These are phyloP conservation scores for Craseonycteris thonglongyai DNA, from an alignment of 2,113 vertebrate genomes.

Conservation along the genomic window DNA sequence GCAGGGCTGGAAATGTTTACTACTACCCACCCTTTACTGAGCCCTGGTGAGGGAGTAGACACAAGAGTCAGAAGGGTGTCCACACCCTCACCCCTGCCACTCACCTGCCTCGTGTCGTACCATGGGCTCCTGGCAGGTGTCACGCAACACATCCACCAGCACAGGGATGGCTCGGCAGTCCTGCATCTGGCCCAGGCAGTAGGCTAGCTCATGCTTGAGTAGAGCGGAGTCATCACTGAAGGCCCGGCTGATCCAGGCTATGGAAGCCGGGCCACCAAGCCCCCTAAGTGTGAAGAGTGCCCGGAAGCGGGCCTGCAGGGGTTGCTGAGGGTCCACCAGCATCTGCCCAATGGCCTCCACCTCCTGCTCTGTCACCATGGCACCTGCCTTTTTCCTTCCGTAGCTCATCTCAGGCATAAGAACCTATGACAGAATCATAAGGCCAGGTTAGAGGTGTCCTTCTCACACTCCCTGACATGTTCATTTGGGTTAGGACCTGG, in stretches of 20 bases:
- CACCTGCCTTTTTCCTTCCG: rapidly evolving
- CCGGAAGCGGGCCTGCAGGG: slow-evolving; percentile 88
- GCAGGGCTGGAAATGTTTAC: neutral
- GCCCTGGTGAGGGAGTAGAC: neutral
- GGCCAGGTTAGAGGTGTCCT: neutral
- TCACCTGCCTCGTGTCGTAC: slow-evolving; percentile 95
- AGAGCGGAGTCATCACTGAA: slow-evolving; percentile 89
- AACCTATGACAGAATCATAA: rapidly evolving
- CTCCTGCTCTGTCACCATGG: slow-evolving; percentile 77
- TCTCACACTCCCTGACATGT: neutral
- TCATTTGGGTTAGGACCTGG: neutral
- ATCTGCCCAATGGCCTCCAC: slow-evolving; percentile 80
- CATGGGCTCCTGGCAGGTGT: slow-evolving; percentile 90
- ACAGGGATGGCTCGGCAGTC: slow-evolving; percentile 85
- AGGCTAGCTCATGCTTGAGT: slow-evolving; percentile 95
- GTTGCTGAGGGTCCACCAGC: slow-evolving; percentile 80
- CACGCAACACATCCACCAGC: slow-evolving; percentile 82
- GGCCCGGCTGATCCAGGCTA: slow-evolving; percentile 89
- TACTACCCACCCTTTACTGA: neutral
- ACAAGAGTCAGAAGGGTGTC: neutral
- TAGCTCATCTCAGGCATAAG: neutral
- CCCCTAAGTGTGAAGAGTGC: slow-evolving; percentile 93
- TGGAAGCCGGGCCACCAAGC: slow-evolving; percentile 84
- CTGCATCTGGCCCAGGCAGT: slow-evolving; percentile 95
- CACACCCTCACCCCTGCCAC: neutral